Conservation (phyloP, 1,140 invertebrate species). For the Micrasema minimum region DNA sequence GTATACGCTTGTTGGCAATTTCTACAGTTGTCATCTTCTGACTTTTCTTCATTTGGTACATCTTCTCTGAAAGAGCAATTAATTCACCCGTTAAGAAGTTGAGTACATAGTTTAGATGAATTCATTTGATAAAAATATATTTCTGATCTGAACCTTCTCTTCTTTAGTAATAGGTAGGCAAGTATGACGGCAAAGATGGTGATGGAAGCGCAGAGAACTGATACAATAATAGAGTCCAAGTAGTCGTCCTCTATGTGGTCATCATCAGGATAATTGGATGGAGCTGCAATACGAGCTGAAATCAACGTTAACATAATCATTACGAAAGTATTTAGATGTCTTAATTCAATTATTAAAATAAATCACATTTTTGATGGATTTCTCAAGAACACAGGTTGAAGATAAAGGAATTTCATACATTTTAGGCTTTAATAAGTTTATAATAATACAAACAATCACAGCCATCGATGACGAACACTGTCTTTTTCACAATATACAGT, state of each 20-base stretch:
- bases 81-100: neutral
- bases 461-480: too few species aligned
- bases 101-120: too few species aligned
- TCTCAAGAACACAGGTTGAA: too few species aligned
- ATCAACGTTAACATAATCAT: conserved; percentile 2
- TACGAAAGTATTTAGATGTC: too few species aligned
- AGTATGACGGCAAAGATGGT: conserved; percentile 39
- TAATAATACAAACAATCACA: too few species aligned
- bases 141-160: conserved; percentile 13
- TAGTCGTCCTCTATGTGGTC: conserved; percentile 31
- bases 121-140: too few species aligned
- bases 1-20: conserved; percentile 50
- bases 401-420: too few species aligned
- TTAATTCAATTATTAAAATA: too few species aligned
- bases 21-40: conserved; percentile 48
- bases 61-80: conserved; percentile 39
- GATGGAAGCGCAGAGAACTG: conserved; percentile 40
- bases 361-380: too few species aligned
- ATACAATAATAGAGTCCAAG: conserved; percentile 40
- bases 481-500: too few species aligned
- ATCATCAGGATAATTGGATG: conserved; percentile 46
- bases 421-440: too few species aligned
- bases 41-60: conserved; percentile 26
- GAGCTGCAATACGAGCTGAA: conserved; percentile 50
- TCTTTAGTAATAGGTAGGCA: conserved; percentile 37